Conservation (phyloP, 2,113 vertebrate species). For the Picathartes gymnocephalus region DNA sequence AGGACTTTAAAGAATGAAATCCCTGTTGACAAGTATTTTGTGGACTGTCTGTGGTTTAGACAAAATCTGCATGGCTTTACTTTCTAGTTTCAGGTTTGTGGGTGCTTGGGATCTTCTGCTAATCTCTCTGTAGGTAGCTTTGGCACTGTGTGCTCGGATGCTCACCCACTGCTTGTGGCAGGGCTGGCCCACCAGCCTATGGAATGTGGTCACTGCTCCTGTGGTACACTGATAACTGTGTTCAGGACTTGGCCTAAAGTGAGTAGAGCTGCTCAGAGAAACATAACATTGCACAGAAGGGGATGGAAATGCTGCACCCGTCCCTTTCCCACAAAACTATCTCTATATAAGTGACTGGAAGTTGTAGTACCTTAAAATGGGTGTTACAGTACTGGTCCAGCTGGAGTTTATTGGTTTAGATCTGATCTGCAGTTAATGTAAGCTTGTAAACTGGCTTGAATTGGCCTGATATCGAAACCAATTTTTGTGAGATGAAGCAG, state of each 20-base stretch:
- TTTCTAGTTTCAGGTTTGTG: not conserved
- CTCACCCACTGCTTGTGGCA: not conserved
- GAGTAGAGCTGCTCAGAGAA: not conserved
- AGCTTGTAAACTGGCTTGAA: not conserved
- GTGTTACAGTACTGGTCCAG: not conserved
- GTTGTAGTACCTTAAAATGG: not conserved
- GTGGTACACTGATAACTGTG: not conserved
- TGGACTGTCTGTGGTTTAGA: not conserved
- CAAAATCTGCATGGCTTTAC: not conserved
- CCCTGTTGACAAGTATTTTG: not conserved
- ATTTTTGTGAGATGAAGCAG: not conserved
- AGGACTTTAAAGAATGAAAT: not conserved
- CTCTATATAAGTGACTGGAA: not conserved
- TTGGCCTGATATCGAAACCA: not conserved
- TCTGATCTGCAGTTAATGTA: not conserved
- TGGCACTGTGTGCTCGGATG: not conserved
- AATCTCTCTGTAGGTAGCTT: not conserved
- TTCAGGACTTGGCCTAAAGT: not conserved
- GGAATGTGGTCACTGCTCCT: accelerated
- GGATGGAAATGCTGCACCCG: not conserved
- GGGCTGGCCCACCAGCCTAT: accelerated
- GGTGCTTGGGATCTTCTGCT: not conserved
- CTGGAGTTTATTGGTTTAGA: not conserved
- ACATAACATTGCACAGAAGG: not conserved
- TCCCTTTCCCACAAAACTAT: not conserved